Base-by-base conservation (phyloP, 2,888 invertebrate genomes). In the Pollenia griseotomentosa region DNA sequence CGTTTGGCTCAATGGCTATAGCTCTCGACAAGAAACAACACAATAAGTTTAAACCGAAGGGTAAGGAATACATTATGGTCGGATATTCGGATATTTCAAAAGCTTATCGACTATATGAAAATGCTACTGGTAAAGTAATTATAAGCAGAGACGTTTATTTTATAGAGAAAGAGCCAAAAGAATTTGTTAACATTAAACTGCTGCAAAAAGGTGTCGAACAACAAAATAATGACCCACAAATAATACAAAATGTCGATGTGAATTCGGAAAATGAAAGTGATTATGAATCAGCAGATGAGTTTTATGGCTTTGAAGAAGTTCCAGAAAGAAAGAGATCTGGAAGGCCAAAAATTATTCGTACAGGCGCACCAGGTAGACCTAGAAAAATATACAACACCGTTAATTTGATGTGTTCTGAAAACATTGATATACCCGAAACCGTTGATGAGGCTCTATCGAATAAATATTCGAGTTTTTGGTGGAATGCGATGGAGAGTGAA, bases 81-180 rank as follows among this genome's bases (percentile, higher is more conserved):
- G 75, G 65, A 2, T 75, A 75, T 33, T 75, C 75, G n/a, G 42
- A 59, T 2, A 75, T 55, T 5, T 19, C 85, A 40, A 85, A 85
- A 51, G 85, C 80, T 3, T 85, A 85, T 46, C 14, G 80, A 19
- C 33, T 85, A 40, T 85, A 75, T 51, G 85, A 80, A 11, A 71
- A 46, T 2, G 9, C 53, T 23, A 83, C 65, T 0, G 4, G 42
- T 55, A 46, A 19, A 65, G 61, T 71, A 19, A 78, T 83, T 11
- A 48, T 83, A n/a, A 83, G 83, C 59, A 59, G 59, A 53, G 83
- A 78, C 46, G 77, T 83, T 14, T 71, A 63, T 44, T 83, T 78
- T 55, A 16, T 77, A 2, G 77, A 59, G 19, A 19, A 1, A 19
- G 19, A 19, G 19, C 19, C 19, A 19, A 19, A 19, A 19, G 19